A percentile compares a stretch with the other conserved stretches of the same genome.
Conservation (phyloP, 2,113 vertebrate species). For the Craseonycteris thonglongyai region DNA sequence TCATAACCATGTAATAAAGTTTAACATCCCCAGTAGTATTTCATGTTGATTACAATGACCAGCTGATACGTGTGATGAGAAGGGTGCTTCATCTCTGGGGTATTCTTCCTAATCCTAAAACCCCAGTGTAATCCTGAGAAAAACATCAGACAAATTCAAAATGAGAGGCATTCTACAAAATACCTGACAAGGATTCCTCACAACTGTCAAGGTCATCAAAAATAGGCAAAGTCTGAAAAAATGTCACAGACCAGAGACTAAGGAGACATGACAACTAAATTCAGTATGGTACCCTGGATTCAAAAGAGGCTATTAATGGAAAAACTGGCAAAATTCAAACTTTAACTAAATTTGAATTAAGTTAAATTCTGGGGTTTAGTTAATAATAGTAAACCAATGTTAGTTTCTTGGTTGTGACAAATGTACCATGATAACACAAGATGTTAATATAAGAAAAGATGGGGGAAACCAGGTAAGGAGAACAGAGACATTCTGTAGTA, state of each 20-base stretch:
- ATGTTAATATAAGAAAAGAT: background rate
- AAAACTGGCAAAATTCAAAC: background rate
- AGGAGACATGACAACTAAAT: background rate
- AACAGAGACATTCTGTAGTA: fast-evolving
- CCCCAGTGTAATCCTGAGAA: background rate
- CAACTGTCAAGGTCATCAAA: background rate
- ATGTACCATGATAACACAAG: background rate
- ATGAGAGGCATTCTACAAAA: background rate
- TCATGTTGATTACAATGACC: too few relatives aligned
- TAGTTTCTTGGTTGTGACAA: background rate
- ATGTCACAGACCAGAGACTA: background rate
- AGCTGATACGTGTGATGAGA: background rate
- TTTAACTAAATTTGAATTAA: too few relatives aligned
- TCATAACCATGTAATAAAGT: background rate
- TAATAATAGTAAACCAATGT: fast-evolving
- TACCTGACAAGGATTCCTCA: background rate
- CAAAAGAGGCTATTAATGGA: background rate
- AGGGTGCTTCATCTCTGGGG: background rate
- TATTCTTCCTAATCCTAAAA: background rate
- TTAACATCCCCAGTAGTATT: background rate
- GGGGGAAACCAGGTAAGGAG: fast-evolving
- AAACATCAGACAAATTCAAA: background rate
- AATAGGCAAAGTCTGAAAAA: background rate
- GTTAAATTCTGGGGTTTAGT: background rate
- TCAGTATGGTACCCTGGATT: too few relatives aligned